These are phyloP conservation scores for Cephalopholis sonnerati DNA, from an alignment of 2,113 vertebrate species.

Conservation along the genomic window DNA sequence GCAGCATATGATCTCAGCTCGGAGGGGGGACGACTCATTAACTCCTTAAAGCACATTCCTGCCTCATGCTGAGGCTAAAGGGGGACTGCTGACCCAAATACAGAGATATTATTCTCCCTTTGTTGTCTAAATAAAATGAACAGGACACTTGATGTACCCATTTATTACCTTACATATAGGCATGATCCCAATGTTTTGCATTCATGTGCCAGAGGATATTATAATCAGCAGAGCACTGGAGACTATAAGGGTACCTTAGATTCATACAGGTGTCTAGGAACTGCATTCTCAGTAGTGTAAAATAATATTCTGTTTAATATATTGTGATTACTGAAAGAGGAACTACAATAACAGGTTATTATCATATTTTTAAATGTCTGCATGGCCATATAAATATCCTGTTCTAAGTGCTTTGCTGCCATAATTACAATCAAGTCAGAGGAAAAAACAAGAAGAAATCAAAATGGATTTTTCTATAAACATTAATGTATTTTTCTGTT, in stretches of 20 bases:
- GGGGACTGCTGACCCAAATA: constrained; percentile 39
- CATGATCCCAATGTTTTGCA: background rate
- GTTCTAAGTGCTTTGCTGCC: background rate
- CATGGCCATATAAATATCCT: background rate
- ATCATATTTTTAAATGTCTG: background rate
- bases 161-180: background rate
- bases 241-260: background rate
- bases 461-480: too few species aligned
- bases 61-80: constrained; percentile 1
- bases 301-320: background rate
- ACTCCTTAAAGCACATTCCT: constrained; percentile 46
- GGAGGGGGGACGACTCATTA: constrained; percentile 12
- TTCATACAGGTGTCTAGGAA: background rate
- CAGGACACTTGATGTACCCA: background rate
- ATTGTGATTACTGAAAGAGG: background rate
- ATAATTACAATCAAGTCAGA: background rate
- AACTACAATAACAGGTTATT: too few species aligned
- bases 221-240: background rate
- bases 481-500: background rate
- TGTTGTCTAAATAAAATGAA: background rate
- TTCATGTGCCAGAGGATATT: background rate
- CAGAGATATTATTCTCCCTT: background rate
- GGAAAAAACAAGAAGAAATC: background rate
- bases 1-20: constrained; percentile 58
- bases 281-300: background rate